Base-by-base conservation (phyloP, 1,140 invertebrate genomes). In the Drosophila prosaltans region DNA sequence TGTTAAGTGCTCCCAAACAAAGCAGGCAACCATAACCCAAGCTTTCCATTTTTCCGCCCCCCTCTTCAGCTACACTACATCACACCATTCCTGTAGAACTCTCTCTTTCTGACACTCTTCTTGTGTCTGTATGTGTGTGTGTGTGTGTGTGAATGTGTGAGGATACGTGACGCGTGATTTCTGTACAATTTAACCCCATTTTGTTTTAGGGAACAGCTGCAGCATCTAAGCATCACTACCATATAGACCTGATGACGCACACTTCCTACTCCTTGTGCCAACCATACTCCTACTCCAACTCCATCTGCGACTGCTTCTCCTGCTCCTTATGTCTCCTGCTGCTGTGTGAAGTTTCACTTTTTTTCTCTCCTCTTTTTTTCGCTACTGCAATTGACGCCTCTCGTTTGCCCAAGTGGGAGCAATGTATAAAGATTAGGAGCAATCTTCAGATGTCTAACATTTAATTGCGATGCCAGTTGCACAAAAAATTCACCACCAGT, bases 181-280 rank as follows among this genome's bases (percentile, higher is more conserved):
- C 78, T 89, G 80, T 91, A 74, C 80, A 91, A 91, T 91, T 91
- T 86, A 91, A 91, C 90, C 85, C 90, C 70, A 91, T 91, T 89
- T 88, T 74, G 57, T 26, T 43, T 48, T 58, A 60, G 68, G 40
- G 30, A 60, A 75, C 55, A 76, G 65, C 60, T 76, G 69, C 73
- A 80, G 55, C 51, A 54, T 41, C 60, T 65, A 68, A 70, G 63
- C 69, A 72, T 16, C 32, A 64, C 69, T 61, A 54, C 30, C 48
- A 67, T n/a, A 66, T 32, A 68, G 16, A 43, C 66, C 63, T 45
- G 63, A 75, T 75, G 61, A 69, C 68, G 55, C 72, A 73, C 64
- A 67, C 62, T 30, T 41, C 24, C 9, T 28, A 39, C 43, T 30
- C 32, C 21, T 16, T 11, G 11, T 39, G n/a, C n/a, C 24, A 30